These are phyloP conservation scores for Tiaroga cobitis DNA, from an alignment of 2,797 vertebrate genomes.

Conservation along the genomic window DNA sequence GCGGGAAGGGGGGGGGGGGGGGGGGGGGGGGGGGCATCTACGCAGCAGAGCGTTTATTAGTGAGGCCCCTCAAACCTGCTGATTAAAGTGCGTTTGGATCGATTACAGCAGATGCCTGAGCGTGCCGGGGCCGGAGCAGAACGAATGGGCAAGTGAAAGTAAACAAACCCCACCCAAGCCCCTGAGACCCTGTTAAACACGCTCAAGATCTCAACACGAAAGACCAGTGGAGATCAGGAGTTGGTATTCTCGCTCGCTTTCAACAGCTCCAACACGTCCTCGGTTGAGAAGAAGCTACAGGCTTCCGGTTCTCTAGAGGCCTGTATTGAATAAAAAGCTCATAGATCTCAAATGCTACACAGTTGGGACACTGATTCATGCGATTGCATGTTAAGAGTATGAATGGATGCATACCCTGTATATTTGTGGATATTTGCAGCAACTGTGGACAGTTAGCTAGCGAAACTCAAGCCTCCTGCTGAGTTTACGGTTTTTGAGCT, in stretches of 20 bases:
- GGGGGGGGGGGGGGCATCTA: neutral
- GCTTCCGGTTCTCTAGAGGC: conserved; percentile 52
- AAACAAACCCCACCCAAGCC: conserved; percentile 5
- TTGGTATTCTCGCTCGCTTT: neutral
- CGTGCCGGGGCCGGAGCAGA: conserved; percentile 59
- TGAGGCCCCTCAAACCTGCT: conserved; percentile 66
- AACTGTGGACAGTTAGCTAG: conserved; percentile 61
- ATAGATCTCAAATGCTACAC: conserved; percentile 11
- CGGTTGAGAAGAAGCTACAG: neutral
- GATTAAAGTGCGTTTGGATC: conserved; percentile 79
- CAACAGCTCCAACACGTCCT: neutral
- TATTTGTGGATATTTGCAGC: conserved; percentile 59
- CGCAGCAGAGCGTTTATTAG: conserved; percentile 63
- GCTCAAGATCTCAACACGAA: neutral
- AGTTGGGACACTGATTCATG: conserved; percentile 4
- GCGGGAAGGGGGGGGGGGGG: conserved; percentile 44
- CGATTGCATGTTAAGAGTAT: conserved; percentile 5
- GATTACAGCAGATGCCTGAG: conserved; percentile 73
- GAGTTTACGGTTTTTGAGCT: conserved; percentile 56
- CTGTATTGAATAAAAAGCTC: conserved; percentile 58
- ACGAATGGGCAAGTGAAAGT: conserved; percentile 52
- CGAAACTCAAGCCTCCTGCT: conserved; percentile 45
- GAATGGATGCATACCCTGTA: conserved; percentile 4
- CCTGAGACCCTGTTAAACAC: neutral
- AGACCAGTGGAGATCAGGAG: neutral